Conservation (phyloP, 2,113 vertebrate species). For the pig (Sus scrofa) region DNA sequence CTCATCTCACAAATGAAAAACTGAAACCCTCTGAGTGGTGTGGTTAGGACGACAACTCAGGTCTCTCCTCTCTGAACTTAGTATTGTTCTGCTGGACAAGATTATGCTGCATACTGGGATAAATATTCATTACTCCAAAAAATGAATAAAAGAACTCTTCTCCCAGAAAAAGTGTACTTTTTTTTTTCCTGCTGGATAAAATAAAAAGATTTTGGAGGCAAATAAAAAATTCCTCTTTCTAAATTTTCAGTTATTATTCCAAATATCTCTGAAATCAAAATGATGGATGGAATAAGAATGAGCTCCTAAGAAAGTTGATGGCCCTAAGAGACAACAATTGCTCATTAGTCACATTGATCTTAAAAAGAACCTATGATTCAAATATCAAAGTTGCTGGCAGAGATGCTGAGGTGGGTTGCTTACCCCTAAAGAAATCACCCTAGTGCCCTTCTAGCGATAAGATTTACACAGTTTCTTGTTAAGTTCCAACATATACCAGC, state of each 20-base stretch:
- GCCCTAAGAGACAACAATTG: neutral
- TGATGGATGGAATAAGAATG: neutral
- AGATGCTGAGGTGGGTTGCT: neutral
- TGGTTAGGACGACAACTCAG: neutral
- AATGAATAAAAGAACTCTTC: neutral
- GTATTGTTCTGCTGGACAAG: neutral
- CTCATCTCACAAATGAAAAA: neutral
- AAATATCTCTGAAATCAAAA: conserved; percentile 53
- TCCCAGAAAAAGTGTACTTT: neutral
- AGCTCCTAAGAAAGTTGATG: neutral
- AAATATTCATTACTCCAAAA: neutral
- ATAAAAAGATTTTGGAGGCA: conserved; percentile 23
- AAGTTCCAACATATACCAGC: neutral
- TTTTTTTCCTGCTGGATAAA: conserved; percentile 21
- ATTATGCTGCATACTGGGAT: neutral
- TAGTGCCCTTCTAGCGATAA: neutral
- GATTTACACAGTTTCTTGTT: neutral
- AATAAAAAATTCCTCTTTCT: conserved; percentile 25
- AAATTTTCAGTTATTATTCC: neutral
- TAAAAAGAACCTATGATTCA: neutral
- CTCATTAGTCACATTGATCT: conserved; percentile 55
- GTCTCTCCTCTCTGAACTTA: neutral
- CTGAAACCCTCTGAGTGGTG: fast-evolving
- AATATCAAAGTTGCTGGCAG: neutral
- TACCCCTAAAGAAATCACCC: neutral